Percentiles rank a stretch among this genome's conserved stretches.
Conservation (phyloP, 1,140 invertebrate genomes). For the Ceratosolen solmsi region DNA sequence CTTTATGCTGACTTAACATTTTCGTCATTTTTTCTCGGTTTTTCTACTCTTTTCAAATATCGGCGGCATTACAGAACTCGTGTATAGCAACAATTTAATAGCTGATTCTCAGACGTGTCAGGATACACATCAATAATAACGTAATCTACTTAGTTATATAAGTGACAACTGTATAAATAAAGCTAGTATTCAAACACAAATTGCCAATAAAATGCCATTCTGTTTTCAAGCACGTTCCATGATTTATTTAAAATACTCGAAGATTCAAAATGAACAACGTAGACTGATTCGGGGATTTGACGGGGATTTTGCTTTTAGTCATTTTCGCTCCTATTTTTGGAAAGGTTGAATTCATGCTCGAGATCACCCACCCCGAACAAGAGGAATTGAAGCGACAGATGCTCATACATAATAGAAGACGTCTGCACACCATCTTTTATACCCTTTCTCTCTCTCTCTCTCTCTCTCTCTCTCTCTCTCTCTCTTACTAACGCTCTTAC, state of each 20-base stretch:
- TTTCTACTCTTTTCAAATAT: too few relatives aligned
- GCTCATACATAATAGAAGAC: slow-evolving; percentile 41
- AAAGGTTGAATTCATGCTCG: slow-evolving; percentile 11
- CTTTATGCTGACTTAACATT: too few relatives aligned
- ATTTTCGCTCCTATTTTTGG: neutral
- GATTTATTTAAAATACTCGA: neutral
- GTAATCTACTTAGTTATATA: too few relatives aligned
- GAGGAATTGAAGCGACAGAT: slow-evolving; percentile 58
- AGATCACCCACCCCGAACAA: slow-evolving; percentile 53
- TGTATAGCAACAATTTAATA: too few relatives aligned
- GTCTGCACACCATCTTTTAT: slow-evolving; percentile 55
- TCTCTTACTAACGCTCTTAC: neutral
- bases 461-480: neutral
- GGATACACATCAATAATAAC: too few relatives aligned
- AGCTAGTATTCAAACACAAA: neutral
- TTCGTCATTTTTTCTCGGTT: too few relatives aligned
- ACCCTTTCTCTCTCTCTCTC: slow-evolving; percentile 23
- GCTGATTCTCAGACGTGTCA: too few relatives aligned
- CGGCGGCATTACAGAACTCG: too few relatives aligned
- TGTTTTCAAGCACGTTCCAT: neutral
- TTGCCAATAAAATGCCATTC: neutral
- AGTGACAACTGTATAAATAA: neutral
- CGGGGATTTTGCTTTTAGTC: slow-evolving; percentile 12
- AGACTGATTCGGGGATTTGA: slow-evolving; percentile 6
- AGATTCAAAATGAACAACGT: neutral